Percentiles rank a stretch among this genome's conserved stretches.
phyloP scores from a whole-genome alignment of 2,797 vertebrate species.

The Tokudaia muenninki region DNA sequence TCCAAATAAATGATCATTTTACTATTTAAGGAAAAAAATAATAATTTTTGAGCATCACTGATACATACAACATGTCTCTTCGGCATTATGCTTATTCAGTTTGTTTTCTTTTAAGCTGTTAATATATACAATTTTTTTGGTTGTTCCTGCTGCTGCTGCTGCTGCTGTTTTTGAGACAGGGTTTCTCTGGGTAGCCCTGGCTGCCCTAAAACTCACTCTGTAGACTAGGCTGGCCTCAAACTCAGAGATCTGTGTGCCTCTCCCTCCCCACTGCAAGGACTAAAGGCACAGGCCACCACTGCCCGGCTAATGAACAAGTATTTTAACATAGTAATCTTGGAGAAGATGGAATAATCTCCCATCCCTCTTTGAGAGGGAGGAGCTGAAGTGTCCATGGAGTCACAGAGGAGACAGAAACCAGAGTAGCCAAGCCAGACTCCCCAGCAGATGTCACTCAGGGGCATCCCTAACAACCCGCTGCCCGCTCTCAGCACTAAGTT shows the following conservation, averaged over 20 bases:
- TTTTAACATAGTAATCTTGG: conserved; percentile 37
- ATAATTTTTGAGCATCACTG: not conserved
- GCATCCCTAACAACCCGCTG: not conserved
- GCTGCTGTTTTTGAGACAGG: not conserved
- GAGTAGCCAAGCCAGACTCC: not conserved
- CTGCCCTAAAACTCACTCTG: not conserved
- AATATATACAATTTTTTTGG: not conserved
- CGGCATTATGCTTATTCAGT: not conserved
- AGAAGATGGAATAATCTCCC: conserved; percentile 19
- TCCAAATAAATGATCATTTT: conserved; percentile 47
- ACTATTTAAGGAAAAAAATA: conserved; percentile 37
- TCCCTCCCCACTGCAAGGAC: not conserved
- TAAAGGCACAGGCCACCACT: not conserved
- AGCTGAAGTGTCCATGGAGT: not conserved
- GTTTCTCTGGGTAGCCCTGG: not conserved
- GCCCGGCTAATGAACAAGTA: not conserved
- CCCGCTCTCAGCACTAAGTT: conserved; percentile 41
- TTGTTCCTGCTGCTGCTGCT: not conserved
- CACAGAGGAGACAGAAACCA: not conserved
- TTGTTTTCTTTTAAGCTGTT: not conserved
- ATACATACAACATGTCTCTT: not conserved
- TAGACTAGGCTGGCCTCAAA: not conserved
- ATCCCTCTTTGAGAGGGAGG: not conserved
- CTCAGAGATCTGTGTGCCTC: not conserved
- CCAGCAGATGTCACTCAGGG: not conserved